These are phyloP conservation scores for Enhydra lutris DNA, from an alignment of 2,113 vertebrate genomes.

Conservation along the genomic window DNA sequence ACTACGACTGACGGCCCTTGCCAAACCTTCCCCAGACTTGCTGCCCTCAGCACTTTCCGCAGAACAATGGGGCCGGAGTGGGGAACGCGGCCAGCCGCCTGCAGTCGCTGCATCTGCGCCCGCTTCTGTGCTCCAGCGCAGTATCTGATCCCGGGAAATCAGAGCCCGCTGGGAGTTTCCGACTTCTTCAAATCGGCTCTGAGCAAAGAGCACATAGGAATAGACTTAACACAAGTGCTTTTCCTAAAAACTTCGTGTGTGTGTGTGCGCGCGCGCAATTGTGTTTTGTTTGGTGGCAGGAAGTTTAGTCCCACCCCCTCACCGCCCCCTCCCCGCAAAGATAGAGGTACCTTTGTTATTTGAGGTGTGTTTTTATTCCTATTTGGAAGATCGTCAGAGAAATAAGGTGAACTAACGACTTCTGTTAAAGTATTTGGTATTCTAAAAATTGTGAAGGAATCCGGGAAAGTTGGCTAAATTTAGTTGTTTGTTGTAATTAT, in stretches of 20 bases:
- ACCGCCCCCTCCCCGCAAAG: not conserved
- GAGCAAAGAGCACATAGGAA: not conserved
- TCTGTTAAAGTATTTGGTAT: not conserved
- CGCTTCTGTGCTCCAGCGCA: conserved; percentile 42
- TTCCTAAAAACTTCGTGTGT: not conserved
- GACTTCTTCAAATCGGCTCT: not conserved
- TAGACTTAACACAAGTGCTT: not conserved
- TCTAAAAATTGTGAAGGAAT: not conserved
- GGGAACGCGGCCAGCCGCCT: conserved; percentile 75
- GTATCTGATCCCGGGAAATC: conserved; percentile 54
- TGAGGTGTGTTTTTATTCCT: conserved; percentile 14
- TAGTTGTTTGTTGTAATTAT: not conserved
- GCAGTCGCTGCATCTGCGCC: conserved; percentile 66
- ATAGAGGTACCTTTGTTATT: not conserved
- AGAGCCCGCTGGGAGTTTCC: conserved; percentile 45
- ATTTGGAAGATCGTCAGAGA: not conserved
- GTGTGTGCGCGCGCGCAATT: too few relatives aligned
- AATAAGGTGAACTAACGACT: not conserved
- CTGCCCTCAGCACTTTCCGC: conserved; percentile 86
- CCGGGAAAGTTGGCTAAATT: not conserved
- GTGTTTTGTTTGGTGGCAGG: conserved; percentile 20
- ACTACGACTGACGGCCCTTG: conserved; percentile 79
- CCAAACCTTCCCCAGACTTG: conserved; percentile 82
- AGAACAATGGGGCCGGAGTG: conserved; percentile 85
- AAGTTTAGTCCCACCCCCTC: not conserved